Conservation (phyloP, 2,113 vertebrate species). For the Silurus asotus region DNA sequence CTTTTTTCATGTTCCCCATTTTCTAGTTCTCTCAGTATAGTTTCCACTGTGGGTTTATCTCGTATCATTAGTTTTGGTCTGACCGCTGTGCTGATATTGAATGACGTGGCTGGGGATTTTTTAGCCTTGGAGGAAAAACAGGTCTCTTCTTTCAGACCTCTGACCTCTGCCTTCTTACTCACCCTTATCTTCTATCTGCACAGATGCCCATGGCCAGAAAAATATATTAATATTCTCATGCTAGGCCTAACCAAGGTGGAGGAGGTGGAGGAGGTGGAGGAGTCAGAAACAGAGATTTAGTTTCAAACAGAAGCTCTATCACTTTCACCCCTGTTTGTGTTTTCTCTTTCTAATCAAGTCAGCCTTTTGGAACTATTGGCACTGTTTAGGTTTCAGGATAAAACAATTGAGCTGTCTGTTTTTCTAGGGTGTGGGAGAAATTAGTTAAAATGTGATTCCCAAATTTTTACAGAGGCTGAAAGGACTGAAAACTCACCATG, state of each 20-base stretch:
- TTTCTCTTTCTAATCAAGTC: neutral
- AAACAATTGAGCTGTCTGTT: neutral
- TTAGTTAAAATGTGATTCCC: neutral
- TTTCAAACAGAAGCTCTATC: constrained; percentile 4
- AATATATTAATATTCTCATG: constrained; percentile 31
- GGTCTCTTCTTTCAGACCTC: constrained; percentile 36
- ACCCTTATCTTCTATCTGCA: constrained; percentile 9
- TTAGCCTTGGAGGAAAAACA: constrained; percentile 31
- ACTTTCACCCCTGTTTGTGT: neutral
- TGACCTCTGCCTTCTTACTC: constrained; percentile 28
- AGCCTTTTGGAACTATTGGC: neutral
- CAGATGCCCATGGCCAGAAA: constrained; percentile 27
- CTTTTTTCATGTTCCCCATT: neutral
- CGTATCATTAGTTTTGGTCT: constrained; percentile 33
- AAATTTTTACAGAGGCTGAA: neutral
- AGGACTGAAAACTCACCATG: constrained; percentile 2
- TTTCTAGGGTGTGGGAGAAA: neutral
- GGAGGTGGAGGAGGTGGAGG: neutral
- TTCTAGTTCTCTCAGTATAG: constrained; percentile 18
- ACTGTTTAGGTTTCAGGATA: neutral
- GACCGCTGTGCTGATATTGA: constrained; percentile 18
- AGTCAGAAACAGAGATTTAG: neutral
- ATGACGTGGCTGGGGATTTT: neutral
- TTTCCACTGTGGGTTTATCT: constrained; percentile 30
- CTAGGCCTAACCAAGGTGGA: neutral